phyloP scores from a whole-genome alignment of 1,140 invertebrate species.

The Cyclargus thomasi region DNA sequence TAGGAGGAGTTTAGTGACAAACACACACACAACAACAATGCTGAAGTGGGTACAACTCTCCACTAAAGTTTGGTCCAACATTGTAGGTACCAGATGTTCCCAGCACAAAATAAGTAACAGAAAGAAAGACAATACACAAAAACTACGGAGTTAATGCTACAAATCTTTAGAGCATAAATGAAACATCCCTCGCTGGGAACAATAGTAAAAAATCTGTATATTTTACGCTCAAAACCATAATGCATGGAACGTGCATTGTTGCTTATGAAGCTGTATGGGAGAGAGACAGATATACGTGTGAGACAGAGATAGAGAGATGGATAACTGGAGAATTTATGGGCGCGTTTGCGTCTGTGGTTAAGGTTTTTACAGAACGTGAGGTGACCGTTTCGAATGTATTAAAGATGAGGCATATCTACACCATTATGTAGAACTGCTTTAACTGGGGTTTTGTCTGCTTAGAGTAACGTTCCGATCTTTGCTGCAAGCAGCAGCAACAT shows the following conservation, averaged over 20 bases:
- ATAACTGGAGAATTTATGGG: background rate
- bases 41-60: too few relatives aligned
- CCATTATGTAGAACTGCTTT: too few relatives aligned
- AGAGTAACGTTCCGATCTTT: too few relatives aligned
- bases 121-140: background rate
- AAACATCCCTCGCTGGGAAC: background rate
- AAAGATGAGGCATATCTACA: background rate
- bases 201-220: background rate
- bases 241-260: slow-evolving; percentile 24
- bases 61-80: background rate
- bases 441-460: too few relatives aligned
- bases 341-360: background rate
- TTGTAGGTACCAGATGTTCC: background rate
- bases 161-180: background rate
- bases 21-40: too few relatives aligned
- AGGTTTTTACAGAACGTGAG: background rate
- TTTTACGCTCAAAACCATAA: background rate
- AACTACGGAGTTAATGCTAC: background rate
- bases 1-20: too few relatives aligned
- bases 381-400: background rate
- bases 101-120: background rate
- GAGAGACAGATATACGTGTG: slow-evolving; percentile 9
- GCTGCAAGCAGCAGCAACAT: too few relatives aligned
- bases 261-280: slow-evolving; percentile 17
- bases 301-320: background rate